Base-by-base conservation (phyloP, 2,797 vertebrate genomes). In the Tympanoctomys barrerae region DNA sequence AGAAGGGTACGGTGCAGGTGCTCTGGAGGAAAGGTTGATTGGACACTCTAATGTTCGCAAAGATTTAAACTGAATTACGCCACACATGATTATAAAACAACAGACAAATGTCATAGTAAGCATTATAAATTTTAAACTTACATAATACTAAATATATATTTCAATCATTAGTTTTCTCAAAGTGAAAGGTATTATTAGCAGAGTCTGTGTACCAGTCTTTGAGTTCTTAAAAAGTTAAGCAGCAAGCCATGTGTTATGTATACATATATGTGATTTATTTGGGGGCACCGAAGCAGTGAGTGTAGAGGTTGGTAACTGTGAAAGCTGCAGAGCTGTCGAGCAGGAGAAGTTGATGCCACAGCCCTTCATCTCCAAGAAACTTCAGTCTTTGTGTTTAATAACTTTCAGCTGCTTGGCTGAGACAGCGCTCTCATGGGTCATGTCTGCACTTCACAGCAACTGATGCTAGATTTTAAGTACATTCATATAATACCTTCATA, bases 61-160 rank as follows among this genome's bases (percentile, higher is more conserved):
- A 36, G 13, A 54, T 89, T 91, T 80, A 93, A 89, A 94, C 57
- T 54, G 78, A 66, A 19, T 66, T 87, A 39, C 61, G 46, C 24
- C 46, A 75, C 42, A 54, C 0, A 52, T 73, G 18, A 39, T 54
- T 62, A 31, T 18, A 85, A 95, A 96, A 94, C 7, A 96, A 82
- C 1, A 80, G 39, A 61, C 70, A 81, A 3, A 73, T 54, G 71
- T 82, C 18, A 84, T 14, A 75, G 52, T 57, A 62, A 85, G 4
- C 4, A 36, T 16, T 89, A 61, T 49, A 21, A 83, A 73, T 12
- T 92, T 86, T 83, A 68, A 93, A 64, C 13, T 42, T 86, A 82
- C 39, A 36, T 11, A 83, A 7, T 16, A 49, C 18, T 1, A 22
- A 90, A 71, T 49, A 46, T 61, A 18, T 78, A 71, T 71, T 90